Evolutionary conservation across 35 echinoderm and acorn worm genomes (phyloP).

Genomic region (Diadema setosum): DNA sequence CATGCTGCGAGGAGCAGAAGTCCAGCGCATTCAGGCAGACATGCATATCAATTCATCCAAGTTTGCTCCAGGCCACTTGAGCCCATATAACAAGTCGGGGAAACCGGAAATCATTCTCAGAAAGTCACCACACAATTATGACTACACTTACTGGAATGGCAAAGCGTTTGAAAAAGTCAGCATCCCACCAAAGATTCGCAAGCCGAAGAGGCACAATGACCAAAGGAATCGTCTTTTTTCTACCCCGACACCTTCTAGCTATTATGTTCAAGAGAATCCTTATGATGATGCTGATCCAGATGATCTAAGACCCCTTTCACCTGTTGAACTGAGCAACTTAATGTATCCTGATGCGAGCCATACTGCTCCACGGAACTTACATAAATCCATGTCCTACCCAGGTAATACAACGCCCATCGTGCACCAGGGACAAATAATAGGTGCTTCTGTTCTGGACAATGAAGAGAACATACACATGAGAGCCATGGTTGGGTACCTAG

Average conservation of each 20-base stretch:
- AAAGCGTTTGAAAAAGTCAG: conserved; percentile 33
- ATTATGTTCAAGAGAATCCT: conserved; percentile 60
- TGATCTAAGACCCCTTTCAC: conserved; percentile 63
- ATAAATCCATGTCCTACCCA: neutral
- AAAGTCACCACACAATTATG: conserved; percentile 50
- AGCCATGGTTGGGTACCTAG: conserved; percentile 86
- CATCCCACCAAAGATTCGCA: conserved; percentile 7
- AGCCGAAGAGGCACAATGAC: conserved; percentile 37
- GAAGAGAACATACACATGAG: conserved; percentile 2
- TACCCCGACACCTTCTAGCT: conserved; percentile 12
- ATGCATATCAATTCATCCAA: conserved; percentile 9
- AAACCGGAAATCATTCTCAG: conserved; percentile 28
- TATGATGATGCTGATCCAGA: conserved; percentile 60
- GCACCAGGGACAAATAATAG: neutral
- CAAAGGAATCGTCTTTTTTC: conserved; percentile 19
- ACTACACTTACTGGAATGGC: conserved; percentile 69
- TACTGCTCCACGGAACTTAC: neutral
- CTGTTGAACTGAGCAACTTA: conserved; percentile 85
- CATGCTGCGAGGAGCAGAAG: neutral
- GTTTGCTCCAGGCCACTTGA: conserved; percentile 95
- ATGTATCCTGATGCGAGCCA: conserved; percentile 52
- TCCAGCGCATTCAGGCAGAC: neutral
- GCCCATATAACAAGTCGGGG: conserved; percentile 77
- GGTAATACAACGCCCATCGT: neutral
- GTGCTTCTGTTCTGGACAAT: neutral